A percentile compares a stretch with the other conserved stretches of the same genome.
Evolutionary conservation across 2,113 vertebrate species (phyloP).

Genomic region (Corythoichthys intestinalis): DNA sequence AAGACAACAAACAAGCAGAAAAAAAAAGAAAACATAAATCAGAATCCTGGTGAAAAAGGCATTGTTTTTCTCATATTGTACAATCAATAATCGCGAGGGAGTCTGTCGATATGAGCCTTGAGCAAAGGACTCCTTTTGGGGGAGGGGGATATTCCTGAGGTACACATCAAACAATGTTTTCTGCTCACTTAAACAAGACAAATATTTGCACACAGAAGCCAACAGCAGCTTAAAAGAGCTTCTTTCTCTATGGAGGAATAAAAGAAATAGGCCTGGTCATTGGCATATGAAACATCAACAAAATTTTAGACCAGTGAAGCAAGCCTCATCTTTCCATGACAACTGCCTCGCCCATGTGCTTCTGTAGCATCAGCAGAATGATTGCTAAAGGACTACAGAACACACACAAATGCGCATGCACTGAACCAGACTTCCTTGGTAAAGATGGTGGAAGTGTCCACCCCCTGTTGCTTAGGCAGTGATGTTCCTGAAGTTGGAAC

Average conservation of each 20-base stretch:
- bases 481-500: conserved; percentile 51
- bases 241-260: conserved; percentile 25
- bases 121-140: conserved; percentile 34
- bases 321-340: conserved; percentile 1
- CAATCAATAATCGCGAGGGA: conserved; percentile 60
- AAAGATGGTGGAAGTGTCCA: conserved; percentile 52
- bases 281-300: conserved; percentile 30
- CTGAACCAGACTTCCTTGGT: conserved; percentile 30
- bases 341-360: neutral
- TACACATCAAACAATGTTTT: conserved; percentile 41
- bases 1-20: neutral
- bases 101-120: conserved; percentile 55
- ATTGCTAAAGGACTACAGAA: conserved; percentile 16
- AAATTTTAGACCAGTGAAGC: conserved; percentile 10
- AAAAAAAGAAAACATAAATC: conserved; percentile 28
- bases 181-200: conserved; percentile 43
- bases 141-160: conserved; percentile 38
- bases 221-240: conserved; percentile 28
- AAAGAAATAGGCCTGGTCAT: conserved; percentile 31
- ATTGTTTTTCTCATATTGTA: conserved; percentile 54
- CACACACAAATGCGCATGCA: conserved; percentile 46
- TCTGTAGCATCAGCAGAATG: conserved; percentile 12
- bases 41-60: conserved; percentile 31
- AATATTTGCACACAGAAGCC: conserved; percentile 33
- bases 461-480: conserved; percentile 57